Evolutionary conservation across 30 jellyfish, hydroid and myxozoan genomes (phyloP), one percentile per base, ranked within the genome.

Genomic region (Pseudorhiza aurosa): DNA sequence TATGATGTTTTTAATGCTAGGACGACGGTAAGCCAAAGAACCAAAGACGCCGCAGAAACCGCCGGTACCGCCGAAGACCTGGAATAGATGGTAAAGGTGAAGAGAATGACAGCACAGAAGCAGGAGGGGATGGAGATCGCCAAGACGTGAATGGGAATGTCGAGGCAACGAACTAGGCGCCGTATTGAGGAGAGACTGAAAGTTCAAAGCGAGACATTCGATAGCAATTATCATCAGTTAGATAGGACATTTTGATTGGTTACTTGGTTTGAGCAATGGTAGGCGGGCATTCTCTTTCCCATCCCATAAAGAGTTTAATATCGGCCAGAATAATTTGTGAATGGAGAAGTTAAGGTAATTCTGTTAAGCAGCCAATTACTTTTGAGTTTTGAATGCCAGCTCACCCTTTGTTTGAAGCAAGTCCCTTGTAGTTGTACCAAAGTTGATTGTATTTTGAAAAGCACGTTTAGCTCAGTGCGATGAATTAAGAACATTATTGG

Each of bases 21-120:
- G 87, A 73, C 18, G 87, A 73, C 0, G 59, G 65, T 17, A 73
- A 73, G 47, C 75, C 75, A n/a, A 40, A 68, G 22, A 45, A 46
- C 49, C 77, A 63, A 47, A 60, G 89, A 64, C 72, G 89, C 24
- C 77, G 89, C 17, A 29, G 89, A 63, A 59, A 77, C 28, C 79
- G 89, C 26, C 36, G 60, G 43, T 39, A 14, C 1, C 19, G 79
- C 27, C 68, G 80, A 28, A 77, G 74, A 28, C 89, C 79, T 8
- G 65, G 58, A 14, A 60, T 60, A 37, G 89, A 60, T 1, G 88
- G 56, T 14, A 53, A 43, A 29, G 87, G 22, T 15, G 42, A 74
- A 10, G 72, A 77, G 75, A 36, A 45, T 10, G 57, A 37, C 39
- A 79, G 46, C 10, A 47, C 65, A 15, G 55, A 40, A 22, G 28